Evolutionary conservation across 1,140 invertebrate genomes (phyloP).

Genomic region (Lamellibrachia luymesi): DNA sequence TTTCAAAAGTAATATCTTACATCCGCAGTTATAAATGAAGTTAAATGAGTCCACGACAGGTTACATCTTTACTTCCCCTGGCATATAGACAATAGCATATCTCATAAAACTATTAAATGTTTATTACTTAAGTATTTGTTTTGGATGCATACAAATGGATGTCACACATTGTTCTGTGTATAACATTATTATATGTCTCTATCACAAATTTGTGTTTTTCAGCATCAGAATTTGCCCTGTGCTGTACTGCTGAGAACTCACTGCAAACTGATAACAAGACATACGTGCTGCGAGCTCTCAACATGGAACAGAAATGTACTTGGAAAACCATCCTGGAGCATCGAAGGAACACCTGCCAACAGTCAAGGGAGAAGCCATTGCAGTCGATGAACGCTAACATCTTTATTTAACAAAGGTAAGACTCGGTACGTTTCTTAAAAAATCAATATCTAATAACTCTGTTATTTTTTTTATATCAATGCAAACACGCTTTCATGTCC

Average conservation of each 20-base stretch:
- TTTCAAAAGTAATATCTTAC: too few species aligned
- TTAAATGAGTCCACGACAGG: not conserved
- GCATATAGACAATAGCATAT: not conserved
- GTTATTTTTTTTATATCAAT: not conserved
- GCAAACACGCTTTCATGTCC: not conserved
- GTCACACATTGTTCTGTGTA: too few species aligned
- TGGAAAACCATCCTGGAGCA: constrained; percentile 3
- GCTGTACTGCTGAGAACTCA: not conserved
- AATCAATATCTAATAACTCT: not conserved
- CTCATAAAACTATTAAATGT: not conserved
- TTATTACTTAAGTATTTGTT: too few species aligned
- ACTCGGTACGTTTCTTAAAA: not conserved
- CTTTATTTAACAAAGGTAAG: not conserved
- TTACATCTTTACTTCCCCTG: not conserved
- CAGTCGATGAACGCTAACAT: not conserved
- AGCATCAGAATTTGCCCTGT: not conserved
- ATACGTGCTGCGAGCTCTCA: not conserved
- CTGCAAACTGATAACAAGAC: not conserved
- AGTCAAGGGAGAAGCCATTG: not conserved
- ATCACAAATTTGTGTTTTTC: not conserved
- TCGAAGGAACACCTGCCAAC: not conserved
- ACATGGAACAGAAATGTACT: not conserved
- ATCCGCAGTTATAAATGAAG: too few species aligned
- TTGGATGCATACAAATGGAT: too few species aligned
- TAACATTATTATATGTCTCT: not conserved